phyloP scores from a whole-genome alignment of 2,797 vertebrate species.

The Enteromius afrohamiltoni region DNA sequence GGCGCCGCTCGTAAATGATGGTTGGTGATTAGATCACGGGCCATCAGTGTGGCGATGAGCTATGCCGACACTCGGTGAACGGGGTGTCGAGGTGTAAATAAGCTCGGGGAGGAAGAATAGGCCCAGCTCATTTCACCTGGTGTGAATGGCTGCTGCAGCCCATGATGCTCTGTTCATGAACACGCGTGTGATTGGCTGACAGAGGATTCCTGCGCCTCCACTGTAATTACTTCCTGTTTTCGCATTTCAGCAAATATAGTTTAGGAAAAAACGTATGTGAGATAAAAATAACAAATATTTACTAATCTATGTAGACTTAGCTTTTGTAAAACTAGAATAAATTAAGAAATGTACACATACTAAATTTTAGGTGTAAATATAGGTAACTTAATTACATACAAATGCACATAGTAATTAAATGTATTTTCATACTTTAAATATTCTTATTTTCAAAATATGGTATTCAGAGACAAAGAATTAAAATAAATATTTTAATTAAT shows the following conservation, averaged over 20 bases:
- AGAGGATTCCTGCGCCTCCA: neutral
- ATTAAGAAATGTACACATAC: neutral
- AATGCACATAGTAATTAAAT: too few species aligned
- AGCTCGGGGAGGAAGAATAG: constrained; percentile 47
- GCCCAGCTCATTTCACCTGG: constrained; percentile 40
- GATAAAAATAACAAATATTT: neutral
- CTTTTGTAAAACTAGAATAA: neutral
- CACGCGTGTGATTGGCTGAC: constrained; percentile 14
- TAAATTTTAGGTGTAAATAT: too few species aligned
- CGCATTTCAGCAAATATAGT: constrained; percentile 4
- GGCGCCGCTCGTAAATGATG: constrained; percentile 67
- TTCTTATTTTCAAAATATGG: neutral
- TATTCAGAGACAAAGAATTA: neutral
- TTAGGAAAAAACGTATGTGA: neutral
- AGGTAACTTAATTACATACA: too few species aligned
- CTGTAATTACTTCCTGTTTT: neutral
- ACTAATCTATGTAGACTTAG: neutral
- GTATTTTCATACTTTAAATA: neutral
- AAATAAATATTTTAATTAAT: neutral
- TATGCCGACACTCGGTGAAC: constrained; percentile 52
- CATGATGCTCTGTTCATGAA: neutral
- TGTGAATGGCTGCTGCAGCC: constrained; percentile 11
- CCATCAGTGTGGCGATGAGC: constrained; percentile 66
- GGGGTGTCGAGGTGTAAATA: constrained; percentile 50
- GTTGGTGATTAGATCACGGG: constrained; percentile 71